A percentile compares a stretch with the other conserved stretches of the same genome.
Evolutionary conservation across 2,113 vertebrate species (phyloP).

Genomic region (Sula dactylatra): DNA sequence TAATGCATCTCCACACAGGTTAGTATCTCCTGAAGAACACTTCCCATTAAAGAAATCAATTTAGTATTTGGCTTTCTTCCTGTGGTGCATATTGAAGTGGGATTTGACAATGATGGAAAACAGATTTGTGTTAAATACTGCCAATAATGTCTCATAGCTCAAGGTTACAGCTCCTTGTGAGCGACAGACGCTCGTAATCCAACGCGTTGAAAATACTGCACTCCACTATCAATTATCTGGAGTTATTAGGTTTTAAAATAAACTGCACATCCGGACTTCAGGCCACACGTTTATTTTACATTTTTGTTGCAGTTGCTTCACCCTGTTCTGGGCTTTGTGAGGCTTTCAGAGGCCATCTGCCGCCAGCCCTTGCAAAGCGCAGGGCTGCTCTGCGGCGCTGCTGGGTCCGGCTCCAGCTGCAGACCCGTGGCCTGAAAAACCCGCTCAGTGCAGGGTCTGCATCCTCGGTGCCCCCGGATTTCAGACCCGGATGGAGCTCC

Average conservation of each 20-base stretch:
- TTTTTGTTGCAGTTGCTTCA: neutral
- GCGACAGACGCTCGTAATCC: slow-evolving; percentile 59
- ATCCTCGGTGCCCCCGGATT: neutral
- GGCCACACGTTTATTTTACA: slow-evolving; percentile 1
- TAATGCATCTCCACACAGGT: slow-evolving; percentile 52
- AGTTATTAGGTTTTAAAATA: slow-evolving; percentile 53
- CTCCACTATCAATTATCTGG: slow-evolving; percentile 55
- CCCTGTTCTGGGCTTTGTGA: neutral
- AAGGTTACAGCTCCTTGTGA: slow-evolving; percentile 68
- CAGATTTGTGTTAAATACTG: slow-evolving; percentile 76
- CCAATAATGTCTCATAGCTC: slow-evolving; percentile 71
- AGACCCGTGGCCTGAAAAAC: neutral
- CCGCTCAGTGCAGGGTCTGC: accelerated
- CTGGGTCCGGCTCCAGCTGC: neutral
- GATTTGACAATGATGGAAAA: slow-evolving; percentile 76
- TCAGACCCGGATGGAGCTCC: neutral
- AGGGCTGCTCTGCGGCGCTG: neutral
- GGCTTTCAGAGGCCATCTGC: neutral
- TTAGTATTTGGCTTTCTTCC: slow-evolving; percentile 63
- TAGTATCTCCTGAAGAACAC: slow-evolving; percentile 56
- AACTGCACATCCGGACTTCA: neutral
- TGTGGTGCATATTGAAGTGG: slow-evolving; percentile 69
- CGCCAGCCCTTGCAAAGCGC: neutral
- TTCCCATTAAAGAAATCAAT: slow-evolving; percentile 75
- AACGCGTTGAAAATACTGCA: slow-evolving; percentile 23